Evolutionary conservation across 1,140 invertebrate genomes (phyloP), one percentile per base, ranked within the genome.

Genomic region (Ips typographus): DNA sequence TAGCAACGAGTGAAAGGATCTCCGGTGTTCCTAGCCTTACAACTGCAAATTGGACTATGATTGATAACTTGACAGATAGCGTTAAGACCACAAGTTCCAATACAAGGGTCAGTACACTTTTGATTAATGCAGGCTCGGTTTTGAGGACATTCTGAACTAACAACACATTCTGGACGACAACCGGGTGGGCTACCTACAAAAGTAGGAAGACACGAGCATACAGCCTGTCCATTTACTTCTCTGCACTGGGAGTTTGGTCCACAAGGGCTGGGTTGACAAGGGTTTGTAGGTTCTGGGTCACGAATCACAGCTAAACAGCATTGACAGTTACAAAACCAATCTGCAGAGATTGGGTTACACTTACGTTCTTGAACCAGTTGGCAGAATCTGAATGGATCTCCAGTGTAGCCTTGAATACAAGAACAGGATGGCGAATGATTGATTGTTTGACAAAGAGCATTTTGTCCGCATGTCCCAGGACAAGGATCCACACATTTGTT

Each of bases 41-140:
- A 95, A 63, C 87, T 90, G 73, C 93, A 95, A 58, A 94, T 91
- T 0, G 92, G 91, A 78, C 92, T 92, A 76, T 95, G 93, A 75
- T 92, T 90, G 56, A 89, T 85, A 1, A 94, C 91, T 74, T 89
- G 86, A 72, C 93, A 95, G 22, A 87, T 81, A 38, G 92, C 89
- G 75, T 92, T 90, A 22, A 89, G 81, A 1, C 92, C 93, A 77
- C 93, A 95, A 5, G 88, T 89, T 41, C 89, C 89, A 8, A 85
- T 82, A 74, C 93, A 96, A 3, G 93, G 93, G 81, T 94, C 91
- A 41, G 81, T 82, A 77, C 92, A 94, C 79, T 92, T 93, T 72
- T 90, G 87, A 72, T 89, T 86, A 57, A 94, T 89, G 74, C 92
- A 94, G 53, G 91, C 89, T 77, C 88, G 81, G 63, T 88, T 82